Evolutionary conservation across 1,140 invertebrate genomes (phyloP).

Genomic region (Wasmannia auropunctata): DNA sequence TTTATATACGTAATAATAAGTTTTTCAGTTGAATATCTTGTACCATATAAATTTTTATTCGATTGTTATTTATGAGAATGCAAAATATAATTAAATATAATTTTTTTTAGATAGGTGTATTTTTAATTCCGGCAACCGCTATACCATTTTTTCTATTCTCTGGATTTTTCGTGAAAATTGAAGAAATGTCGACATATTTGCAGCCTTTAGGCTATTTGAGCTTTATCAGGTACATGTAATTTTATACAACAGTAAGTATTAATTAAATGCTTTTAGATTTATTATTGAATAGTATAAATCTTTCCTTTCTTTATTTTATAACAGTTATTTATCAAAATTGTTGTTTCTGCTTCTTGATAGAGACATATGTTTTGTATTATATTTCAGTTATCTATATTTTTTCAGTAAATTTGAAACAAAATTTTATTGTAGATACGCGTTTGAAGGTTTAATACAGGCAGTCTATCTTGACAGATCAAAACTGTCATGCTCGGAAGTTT

Average conservation of each 20-base stretch:
- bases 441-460: constrained; percentile 91
- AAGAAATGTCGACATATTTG: constrained; percentile 91
- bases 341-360: constrained; percentile 77
- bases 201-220: constrained; percentile 90
- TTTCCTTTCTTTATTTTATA: background rate
- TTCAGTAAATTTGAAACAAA: background rate
- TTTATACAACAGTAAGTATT: background rate
- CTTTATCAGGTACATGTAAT: constrained; percentile 88
- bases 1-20: background rate
- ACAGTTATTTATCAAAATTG: constrained; percentile 71
- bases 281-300: background rate
- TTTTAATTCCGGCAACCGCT: constrained; percentile 91
- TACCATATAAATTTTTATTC: background rate
- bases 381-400: background rate
- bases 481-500: constrained; percentile 85
- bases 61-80: background rate
- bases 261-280: background rate
- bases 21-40: background rate
- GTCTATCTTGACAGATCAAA: constrained; percentile 89
- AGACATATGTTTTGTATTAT: constrained; percentile 85
- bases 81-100: constrained; percentile 5
- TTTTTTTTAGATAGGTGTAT: constrained; percentile 90
- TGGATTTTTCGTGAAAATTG: constrained; percentile 94
- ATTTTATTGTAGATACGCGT: constrained; percentile 88
- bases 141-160: constrained; percentile 95